These are phyloP conservation scores for Syrphus vitripennis DNA, from an alignment of 2,888 invertebrate species.

Conservation along the genomic window DNA sequence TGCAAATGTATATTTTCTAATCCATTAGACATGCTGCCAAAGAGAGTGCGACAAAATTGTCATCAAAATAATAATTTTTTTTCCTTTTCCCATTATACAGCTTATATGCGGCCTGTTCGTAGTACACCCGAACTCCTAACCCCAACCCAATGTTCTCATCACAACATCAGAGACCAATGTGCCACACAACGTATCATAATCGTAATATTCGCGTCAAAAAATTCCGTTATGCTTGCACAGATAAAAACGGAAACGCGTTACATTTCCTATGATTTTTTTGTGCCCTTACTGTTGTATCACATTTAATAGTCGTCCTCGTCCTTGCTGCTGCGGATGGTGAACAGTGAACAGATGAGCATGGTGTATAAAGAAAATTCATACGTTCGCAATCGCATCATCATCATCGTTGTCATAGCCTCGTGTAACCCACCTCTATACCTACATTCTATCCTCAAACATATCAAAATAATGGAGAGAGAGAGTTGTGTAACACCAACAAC, in stretches of 20 bases:
- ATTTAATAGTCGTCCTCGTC: constrained; percentile 51
- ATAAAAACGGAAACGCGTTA: constrained; percentile 63
- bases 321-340: not conserved
- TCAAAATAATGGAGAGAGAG: constrained; percentile 18
- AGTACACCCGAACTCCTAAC: not conserved
- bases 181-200: constrained; percentile 48
- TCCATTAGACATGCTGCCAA: constrained; percentile 63
- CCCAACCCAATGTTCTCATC: not conserved
- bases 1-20: constrained; percentile 70
- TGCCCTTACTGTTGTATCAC: not conserved
- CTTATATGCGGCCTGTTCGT: not conserved
- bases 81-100: constrained; percentile 32
- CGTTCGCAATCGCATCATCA: constrained; percentile 54
- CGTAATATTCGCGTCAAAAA: constrained; percentile 69
- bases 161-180: not conserved
- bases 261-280: constrained; percentile 12
- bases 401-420: constrained; percentile 11
- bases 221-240: constrained; percentile 58
- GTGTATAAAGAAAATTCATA: constrained; percentile 23
- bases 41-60: constrained; percentile 18
- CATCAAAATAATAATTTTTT: constrained; percentile 43
- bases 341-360: not conserved
- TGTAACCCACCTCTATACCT: constrained; percentile 2
- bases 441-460: constrained; percentile 20
- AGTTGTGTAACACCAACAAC: constrained; percentile 8